phyloP scores from a whole-genome alignment of 2,888 invertebrate genomes.

The Sarcophaga rosellei region DNA sequence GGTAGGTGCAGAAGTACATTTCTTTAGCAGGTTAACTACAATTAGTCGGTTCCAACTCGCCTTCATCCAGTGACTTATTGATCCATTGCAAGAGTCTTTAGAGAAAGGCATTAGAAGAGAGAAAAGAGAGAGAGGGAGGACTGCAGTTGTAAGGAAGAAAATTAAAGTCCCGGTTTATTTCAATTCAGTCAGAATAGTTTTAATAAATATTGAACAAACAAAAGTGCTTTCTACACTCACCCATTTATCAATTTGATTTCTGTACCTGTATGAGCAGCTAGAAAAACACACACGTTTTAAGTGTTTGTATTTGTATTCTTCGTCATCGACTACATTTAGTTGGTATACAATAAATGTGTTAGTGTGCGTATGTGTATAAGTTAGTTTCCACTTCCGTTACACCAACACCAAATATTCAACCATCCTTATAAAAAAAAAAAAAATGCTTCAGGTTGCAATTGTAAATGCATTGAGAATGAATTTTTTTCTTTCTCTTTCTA shows the following conservation, averaged over 20 bases:
- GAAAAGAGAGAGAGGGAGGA: no score
- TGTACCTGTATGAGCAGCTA: background rate
- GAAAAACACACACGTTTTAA: background rate
- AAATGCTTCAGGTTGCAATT: constrained; percentile 58
- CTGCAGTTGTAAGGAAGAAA: no score
- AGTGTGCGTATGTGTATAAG: background rate
- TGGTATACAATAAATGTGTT: background rate
- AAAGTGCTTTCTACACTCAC: background rate
- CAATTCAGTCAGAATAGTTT: no score
- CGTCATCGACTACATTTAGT: constrained; percentile 35
- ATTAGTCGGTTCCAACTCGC: no score
- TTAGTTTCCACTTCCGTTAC: constrained; percentile 47
- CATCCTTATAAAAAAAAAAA: constrained; percentile 43
- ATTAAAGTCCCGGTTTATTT: no score
- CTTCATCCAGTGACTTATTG: no score
- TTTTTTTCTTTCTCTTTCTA: constrained; percentile 23
- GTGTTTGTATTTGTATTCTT: constrained; percentile 55
- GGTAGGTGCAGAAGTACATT: background rate
- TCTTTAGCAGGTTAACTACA: background rate
- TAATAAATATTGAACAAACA: no score
- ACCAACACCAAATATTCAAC: constrained; percentile 49
- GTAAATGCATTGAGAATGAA: constrained; percentile 55
- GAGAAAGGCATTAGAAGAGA: no score
- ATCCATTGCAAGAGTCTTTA: no score
- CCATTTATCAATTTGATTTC: background rate